A percentile compares a stretch with the other conserved stretches of the same genome.
Evolutionary conservation across 2,113 vertebrate species (phyloP).

Genomic region (Pteruthius melanotis): DNA sequence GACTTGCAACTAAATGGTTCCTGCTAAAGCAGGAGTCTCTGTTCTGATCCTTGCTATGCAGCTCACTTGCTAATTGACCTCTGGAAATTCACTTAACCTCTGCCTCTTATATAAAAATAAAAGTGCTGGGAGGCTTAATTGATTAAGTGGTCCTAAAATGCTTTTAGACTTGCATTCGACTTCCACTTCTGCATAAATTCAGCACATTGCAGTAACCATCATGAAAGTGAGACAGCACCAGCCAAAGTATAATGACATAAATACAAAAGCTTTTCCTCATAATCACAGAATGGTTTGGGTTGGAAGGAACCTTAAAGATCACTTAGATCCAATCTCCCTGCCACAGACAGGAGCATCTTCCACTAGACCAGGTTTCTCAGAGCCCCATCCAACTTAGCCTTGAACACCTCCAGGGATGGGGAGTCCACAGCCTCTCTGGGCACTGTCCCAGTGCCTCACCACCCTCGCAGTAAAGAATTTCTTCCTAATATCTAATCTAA

Average conservation of each 20-base stretch:
- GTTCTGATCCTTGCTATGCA: background rate
- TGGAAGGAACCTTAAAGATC: background rate
- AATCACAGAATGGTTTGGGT: background rate
- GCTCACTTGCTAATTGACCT: background rate
- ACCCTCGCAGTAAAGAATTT: background rate
- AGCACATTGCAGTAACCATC: background rate
- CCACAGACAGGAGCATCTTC: background rate
- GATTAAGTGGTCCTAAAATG: constrained; percentile 10
- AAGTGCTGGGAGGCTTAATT: background rate
- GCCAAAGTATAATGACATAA: background rate
- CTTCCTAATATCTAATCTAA: background rate
- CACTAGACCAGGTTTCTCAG: background rate
- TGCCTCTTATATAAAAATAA: background rate
- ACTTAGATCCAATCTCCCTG: background rate
- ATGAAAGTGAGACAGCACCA: background rate
- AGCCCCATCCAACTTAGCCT: background rate
- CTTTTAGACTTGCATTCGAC: background rate
- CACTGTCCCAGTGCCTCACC: background rate
- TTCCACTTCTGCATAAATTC: background rate
- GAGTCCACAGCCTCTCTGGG: background rate
- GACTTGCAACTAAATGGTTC: background rate
- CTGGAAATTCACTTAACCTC: constrained; percentile 28
- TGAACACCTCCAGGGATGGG: background rate
- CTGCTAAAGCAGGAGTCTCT: background rate
- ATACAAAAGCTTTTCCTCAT: background rate